Base-by-base conservation (phyloP, 1,140 invertebrate genomes). In the Drosophila varians region DNA sequence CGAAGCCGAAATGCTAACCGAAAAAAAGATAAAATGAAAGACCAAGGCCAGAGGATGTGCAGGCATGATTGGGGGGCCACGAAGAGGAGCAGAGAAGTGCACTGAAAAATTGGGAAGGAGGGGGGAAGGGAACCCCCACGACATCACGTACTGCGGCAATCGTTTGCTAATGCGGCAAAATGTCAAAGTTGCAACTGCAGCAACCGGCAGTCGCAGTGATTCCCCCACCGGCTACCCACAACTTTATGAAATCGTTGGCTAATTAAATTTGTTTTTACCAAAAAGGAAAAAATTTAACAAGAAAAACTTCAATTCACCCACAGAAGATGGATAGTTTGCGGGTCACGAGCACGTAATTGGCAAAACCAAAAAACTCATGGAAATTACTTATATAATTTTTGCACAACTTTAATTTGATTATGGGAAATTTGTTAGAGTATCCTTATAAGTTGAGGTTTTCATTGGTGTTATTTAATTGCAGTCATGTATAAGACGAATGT, bases 251-350 rank as follows among this genome's bases (percentile, higher is more conserved):
- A 68, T 72, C 75, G 74, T 64, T 74, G 55, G 75, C 80, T 84
- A 84, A 84, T 84, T 84, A 84, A 75, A 84, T 84, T 84, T 78
- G 71, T 78, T 75, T 78, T 61, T 73, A 45, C 52, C 28, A 52
- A 62, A 55, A 57, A 47, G 48, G 23, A 18, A 57, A 31, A 38
- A 38, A 38, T 38, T 31, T 31, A 31, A 31, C 28, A 31, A 31
- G 28, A 52, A 45, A 52, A 45, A 34, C 38, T 36, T 36, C 58
- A 68, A 57, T 74, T 53, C 45, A 55, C 46, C 71, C 55, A 57
- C 53, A 55, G 47, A 71, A 72, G 75, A 79, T 79, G 79, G 74
- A 72, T 68, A 65, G 60, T 48, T 52, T n/a, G 58, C 74, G 47
- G 60, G 69, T 84, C 75, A 84, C 80, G 79, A 78, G 74, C 58